Conservation (phyloP, 2,888 invertebrate genomes). For the Xiphydria camelus region DNA sequence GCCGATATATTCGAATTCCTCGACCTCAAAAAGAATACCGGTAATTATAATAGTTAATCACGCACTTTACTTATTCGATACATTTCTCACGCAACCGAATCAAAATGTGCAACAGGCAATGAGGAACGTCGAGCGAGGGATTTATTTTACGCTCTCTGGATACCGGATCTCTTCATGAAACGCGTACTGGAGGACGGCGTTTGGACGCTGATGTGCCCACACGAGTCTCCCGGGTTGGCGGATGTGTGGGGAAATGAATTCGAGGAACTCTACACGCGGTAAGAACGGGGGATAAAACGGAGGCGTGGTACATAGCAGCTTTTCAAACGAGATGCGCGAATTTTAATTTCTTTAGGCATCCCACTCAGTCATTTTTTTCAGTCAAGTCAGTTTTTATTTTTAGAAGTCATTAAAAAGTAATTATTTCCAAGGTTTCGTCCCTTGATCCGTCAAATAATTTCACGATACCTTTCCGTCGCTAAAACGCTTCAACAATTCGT, state of each 20-base stretch:
- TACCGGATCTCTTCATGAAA: constrained; percentile 98
- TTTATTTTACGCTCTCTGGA: constrained; percentile 96
- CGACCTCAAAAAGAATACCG: constrained; percentile 92
- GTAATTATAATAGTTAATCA: constrained; percentile 20
- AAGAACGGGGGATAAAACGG: constrained; percentile 28
- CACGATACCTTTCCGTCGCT: no score
- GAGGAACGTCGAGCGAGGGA: constrained; percentile 94
- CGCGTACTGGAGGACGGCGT: constrained; percentile 80
- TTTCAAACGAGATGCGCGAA: no score
- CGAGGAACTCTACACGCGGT: constrained; percentile 80
- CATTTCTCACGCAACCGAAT: no score
- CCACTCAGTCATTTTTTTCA: no score
- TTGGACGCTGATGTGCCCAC: constrained; percentile 98
- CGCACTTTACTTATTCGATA: no score
- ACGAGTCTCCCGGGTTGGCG: constrained; percentile 84
- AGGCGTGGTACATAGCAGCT: no score
- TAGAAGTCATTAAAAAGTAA: no score
- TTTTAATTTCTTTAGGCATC: no score
- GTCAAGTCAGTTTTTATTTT: no score
- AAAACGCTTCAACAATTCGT: no score
- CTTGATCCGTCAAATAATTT: no score
- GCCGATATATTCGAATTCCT: constrained; percentile 95
- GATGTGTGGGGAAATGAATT: constrained; percentile 97
- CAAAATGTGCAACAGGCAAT: constrained; percentile 72
- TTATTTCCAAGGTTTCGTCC: no score